Evolutionary conservation across 2,113 vertebrate genomes (phyloP), one percentile per base, ranked within the genome.

Genomic region (Oryzias curvinotus): DNA sequence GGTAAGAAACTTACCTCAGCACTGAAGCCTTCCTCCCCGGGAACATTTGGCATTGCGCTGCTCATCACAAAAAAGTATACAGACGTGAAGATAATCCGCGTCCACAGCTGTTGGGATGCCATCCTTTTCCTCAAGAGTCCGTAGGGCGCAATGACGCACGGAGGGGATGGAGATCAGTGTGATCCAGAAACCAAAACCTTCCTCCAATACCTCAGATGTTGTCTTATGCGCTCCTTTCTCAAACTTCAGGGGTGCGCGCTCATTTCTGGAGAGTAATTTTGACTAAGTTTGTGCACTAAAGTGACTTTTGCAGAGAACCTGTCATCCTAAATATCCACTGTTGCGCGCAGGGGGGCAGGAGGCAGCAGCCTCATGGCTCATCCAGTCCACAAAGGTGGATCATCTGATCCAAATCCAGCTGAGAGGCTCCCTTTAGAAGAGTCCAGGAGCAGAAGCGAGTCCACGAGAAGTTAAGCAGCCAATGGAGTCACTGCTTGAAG

Each of bases 1-100:
- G 26, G 6, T 28, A 1, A 28, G 36, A 36, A 21, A 10, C 48
- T 5, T 82, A 93, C 92, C 91, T 93, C 90, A 0, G 86, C 83
- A 48, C 67, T 90, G 72, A 91, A 78, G 26, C 19, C 28, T 1
- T 90, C 89, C 1, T 91, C 87, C 51, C 85, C 78, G 2, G 74
- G 81, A 4, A 64, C 63, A 12, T 70, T 65, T 1, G 59, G 52
- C n/a, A 25, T 60, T 1, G 57, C 5, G 74, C 67, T 67, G 74
- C 66, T 65, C 51, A 58, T 42, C n/a, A 65, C 10, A 1, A 61
- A 43, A 0, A 77, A 26, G 26, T 49, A 77, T 19, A 41, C 48
- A 0, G 62, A 17, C 0, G 75, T 36, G 73, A 83, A 43, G 23
- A 62, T n/a, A 14, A 62, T 50, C n/a, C 0, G 71, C 6, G 56